These are phyloP conservation scores for Leptodactylus fuscus DNA, from an alignment of 2,113 vertebrate species.

Conservation along the genomic window DNA sequence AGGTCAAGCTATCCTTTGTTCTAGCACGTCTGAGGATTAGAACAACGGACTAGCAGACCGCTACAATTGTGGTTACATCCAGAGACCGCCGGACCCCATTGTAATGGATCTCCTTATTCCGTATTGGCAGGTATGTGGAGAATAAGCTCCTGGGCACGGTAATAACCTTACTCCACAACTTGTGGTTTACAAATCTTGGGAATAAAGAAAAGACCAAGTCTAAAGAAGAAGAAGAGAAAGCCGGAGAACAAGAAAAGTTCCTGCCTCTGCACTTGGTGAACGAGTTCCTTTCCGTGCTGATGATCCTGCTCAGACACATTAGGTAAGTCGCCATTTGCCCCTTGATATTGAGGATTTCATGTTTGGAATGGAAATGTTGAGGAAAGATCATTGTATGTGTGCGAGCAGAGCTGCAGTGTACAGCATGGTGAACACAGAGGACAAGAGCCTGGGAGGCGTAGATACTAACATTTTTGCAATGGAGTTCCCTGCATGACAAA, in stretches of 20 bases:
- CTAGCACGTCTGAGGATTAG: too few species aligned
- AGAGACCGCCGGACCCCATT: too few species aligned
- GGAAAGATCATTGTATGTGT: not conserved
- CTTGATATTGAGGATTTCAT: not conserved
- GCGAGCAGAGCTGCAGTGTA: not conserved
- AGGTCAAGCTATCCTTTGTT: too few species aligned
- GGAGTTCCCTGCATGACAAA: too few species aligned
- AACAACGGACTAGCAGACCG: too few species aligned
- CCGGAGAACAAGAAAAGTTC: slow-evolving; percentile 72
- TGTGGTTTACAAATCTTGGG: slow-evolving; percentile 88
- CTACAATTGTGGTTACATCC: too few species aligned
- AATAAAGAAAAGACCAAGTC: slow-evolving; percentile 67
- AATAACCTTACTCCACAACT: slow-evolving; percentile 79
- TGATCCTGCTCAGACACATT: slow-evolving; percentile 74
- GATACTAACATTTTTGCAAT: too few species aligned
- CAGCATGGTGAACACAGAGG: not conserved
- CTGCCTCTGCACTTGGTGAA: slow-evolving; percentile 84
- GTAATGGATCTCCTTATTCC: too few species aligned
- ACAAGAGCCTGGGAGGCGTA: not conserved
- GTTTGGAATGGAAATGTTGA: not conserved
- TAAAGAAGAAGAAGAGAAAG: slow-evolving; percentile 27
- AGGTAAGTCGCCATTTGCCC: slow-evolving; percentile 70
- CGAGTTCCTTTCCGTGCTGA: slow-evolving; percentile 83
- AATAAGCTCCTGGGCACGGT: slow-evolving; percentile 75
- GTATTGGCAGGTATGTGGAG: slow-evolving; percentile 77